phyloP scores from a whole-genome alignment of 2,888 invertebrate genomes.

The Tenthredo notha region DNA sequence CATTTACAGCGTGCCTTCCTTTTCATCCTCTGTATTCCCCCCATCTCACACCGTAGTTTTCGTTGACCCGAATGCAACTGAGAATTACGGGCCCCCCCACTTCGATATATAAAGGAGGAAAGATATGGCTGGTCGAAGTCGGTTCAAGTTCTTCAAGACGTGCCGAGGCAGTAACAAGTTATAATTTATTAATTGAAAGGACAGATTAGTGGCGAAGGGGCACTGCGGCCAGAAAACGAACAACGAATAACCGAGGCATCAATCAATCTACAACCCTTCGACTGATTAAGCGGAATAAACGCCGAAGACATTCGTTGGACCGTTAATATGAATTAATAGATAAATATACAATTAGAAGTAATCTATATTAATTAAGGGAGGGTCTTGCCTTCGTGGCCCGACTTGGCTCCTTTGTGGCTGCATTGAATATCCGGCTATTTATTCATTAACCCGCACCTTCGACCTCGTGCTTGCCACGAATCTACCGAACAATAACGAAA shows the following conservation, averaged over 20 bases:
- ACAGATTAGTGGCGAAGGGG: conserved; percentile 50
- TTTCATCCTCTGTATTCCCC: conserved; percentile 15
- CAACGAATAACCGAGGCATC: conserved; percentile 64
- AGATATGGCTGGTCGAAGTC: conserved; percentile 8
- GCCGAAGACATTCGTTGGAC: conserved; percentile 66
- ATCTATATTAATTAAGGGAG: conserved; percentile 77
- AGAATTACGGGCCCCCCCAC: conserved; percentile 30
- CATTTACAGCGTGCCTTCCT: conserved; percentile 12
- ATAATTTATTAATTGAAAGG: conserved; percentile 50
- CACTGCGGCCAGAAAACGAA: conserved; percentile 53
- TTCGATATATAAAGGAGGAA: not conserved
- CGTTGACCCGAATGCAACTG: conserved; percentile 29
- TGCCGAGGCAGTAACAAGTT: not conserved
- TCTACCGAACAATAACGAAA: conserved; percentile 70
- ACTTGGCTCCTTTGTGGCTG: conserved; percentile 73
- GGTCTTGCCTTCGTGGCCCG: conserved; percentile 68
- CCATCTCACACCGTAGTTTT: conserved; percentile 34
- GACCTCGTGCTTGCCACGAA: conserved; percentile 70
- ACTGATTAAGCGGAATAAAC: conserved; percentile 75
- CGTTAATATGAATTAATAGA: conserved; percentile 77
- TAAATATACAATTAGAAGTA: conserved; percentile 78
- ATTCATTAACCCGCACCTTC: conserved; percentile 77
- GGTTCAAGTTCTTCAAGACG: conserved; percentile 8
- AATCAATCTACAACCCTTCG: conserved; percentile 76
- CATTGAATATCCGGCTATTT: conserved; percentile 77